phyloP scores from a whole-genome alignment of 2,797 vertebrate species.

The Pampus argenteus region DNA sequence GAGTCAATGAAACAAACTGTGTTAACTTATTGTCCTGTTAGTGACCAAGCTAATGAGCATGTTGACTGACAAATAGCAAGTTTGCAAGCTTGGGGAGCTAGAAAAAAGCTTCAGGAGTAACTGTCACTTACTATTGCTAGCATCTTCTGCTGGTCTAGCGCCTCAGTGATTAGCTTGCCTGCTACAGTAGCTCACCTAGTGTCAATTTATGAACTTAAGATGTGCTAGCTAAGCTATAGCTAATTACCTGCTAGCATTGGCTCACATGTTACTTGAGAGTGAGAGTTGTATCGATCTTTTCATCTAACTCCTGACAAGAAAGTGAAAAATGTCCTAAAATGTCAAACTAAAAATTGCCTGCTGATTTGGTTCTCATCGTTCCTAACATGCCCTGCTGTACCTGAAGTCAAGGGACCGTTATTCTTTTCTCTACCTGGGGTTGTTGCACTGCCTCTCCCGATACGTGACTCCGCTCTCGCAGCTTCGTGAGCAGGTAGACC shows the following conservation, averaged over 20 bases:
- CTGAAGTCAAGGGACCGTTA: background rate
- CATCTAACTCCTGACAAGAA: background rate
- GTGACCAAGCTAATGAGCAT: too few relatives aligned
- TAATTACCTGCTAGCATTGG: background rate
- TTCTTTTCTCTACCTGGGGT: conserved; percentile 82
- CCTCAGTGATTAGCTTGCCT: too few relatives aligned
- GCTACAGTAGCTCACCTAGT: too few relatives aligned
- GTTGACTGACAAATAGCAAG: too few relatives aligned
- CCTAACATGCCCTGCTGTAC: background rate
- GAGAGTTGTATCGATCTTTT: background rate
- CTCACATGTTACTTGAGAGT: too few relatives aligned
- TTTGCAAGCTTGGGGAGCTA: too few relatives aligned
- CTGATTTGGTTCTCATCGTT: background rate
- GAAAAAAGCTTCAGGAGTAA: too few relatives aligned
- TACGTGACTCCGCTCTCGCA: conserved; percentile 91
- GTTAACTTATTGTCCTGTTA: too few relatives aligned
- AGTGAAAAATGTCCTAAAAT: background rate
- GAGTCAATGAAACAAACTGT: too few relatives aligned
- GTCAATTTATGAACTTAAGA: background rate
- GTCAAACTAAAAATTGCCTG: background rate
- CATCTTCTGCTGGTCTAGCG: too few relatives aligned
- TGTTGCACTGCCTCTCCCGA: conserved; percentile 89
- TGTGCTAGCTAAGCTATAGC: background rate
- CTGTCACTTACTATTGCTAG: too few relatives aligned
- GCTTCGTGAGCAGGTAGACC: conserved; percentile 90